Evolutionary conservation across 2,888 invertebrate genomes (phyloP), one percentile per base, ranked within the genome.

Genomic region (Dasypolia templi): DNA sequence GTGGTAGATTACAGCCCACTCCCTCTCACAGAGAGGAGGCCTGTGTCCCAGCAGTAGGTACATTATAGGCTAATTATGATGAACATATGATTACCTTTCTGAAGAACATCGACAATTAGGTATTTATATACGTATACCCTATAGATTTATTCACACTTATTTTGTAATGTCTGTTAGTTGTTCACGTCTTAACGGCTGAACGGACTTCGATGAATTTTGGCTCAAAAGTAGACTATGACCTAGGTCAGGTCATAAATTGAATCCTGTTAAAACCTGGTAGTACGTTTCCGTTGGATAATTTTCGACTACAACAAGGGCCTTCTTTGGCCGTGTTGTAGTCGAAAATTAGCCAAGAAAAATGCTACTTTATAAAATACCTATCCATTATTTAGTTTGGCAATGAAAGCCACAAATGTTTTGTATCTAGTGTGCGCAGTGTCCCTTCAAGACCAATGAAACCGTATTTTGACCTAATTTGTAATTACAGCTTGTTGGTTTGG

Each of bases 401-500:
- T 61, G 1, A 35, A 26, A 51, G 11, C 6, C n/a, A 32, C 2
- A 49, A 49, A 32, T 19, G 19, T 71, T 42, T 69, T 46, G 7
- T 32, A 7, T 17, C 26, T 35, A 6, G 26, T 71, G 29, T 29
- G 35, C 6, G 0, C 12, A 9, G 29, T 14, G n/a, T 29, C 11
- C 17, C 7, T n/a, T 14, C 2, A n/a, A 59, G 12, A 65, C 19
- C 2, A 53, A 35, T 26, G 26, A 26, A 2, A 62, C 6, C 62
- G 32, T 53, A 49, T 46, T 66, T 59, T 35, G 35, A 55, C 32
- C 19, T 69, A 59, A 78, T 66, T 66, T 55, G 49, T 64, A 49
- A 79, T 66, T 49, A 63, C 63, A 55, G 75, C 26, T 59, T 69
- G 66, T 64, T 75, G 39, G 69, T 70, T 67, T 58, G 26, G 53